Evolutionary conservation across 2,888 invertebrate genomes (phyloP).

Genomic region (Empis stercorea): DNA sequence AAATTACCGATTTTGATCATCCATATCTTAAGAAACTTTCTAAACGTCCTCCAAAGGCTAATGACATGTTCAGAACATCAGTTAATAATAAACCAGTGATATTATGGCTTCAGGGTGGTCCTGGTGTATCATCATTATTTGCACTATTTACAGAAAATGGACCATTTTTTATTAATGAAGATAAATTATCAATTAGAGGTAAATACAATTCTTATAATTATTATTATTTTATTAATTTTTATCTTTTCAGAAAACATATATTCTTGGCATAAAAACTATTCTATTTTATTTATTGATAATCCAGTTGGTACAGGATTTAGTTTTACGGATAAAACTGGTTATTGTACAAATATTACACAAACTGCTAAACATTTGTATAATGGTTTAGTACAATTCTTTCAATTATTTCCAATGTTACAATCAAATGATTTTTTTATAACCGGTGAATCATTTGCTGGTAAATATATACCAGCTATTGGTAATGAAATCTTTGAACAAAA

Average conservation of each 20-base stretch:
- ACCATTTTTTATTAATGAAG: slow-evolving; percentile 47
- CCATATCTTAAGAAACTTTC: slow-evolving; percentile 45
- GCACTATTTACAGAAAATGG: slow-evolving; percentile 78
- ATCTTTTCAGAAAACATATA: slow-evolving; percentile 45
- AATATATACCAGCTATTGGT: slow-evolving; percentile 58
- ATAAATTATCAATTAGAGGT: slow-evolving; percentile 50
- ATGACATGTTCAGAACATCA: slow-evolving; percentile 4
- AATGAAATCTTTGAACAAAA: slow-evolving; percentile 45
- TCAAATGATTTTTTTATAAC: slow-evolving; percentile 70
- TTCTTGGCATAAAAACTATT: slow-evolving; percentile 51
- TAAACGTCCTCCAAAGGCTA: slow-evolving; percentile 36
- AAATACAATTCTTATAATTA: slow-evolving; percentile 52
- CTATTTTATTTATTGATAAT: slow-evolving; percentile 79
- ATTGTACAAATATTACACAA: slow-evolving; percentile 62
- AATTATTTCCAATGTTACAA: slow-evolving; percentile 63
- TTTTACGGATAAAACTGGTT: slow-evolving; percentile 67
- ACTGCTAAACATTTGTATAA: slow-evolving; percentile 69
- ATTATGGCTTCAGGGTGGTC: slow-evolving; percentile 79
- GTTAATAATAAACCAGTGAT: slow-evolving; percentile 46
- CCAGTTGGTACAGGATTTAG: slow-evolving; percentile 90
- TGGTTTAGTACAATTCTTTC: slow-evolving; percentile 69
- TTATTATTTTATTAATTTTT: slow-evolving; percentile 22
- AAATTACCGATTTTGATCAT: slow-evolving; percentile 21
- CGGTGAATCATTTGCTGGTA: slow-evolving; percentile 83
- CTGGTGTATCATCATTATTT: slow-evolving; percentile 65